A percentile compares a stretch with the other conserved stretches of the same genome.
Evolutionary conservation across 1,140 invertebrate species (phyloP).

Genomic region (Nasonia longicornis): DNA sequence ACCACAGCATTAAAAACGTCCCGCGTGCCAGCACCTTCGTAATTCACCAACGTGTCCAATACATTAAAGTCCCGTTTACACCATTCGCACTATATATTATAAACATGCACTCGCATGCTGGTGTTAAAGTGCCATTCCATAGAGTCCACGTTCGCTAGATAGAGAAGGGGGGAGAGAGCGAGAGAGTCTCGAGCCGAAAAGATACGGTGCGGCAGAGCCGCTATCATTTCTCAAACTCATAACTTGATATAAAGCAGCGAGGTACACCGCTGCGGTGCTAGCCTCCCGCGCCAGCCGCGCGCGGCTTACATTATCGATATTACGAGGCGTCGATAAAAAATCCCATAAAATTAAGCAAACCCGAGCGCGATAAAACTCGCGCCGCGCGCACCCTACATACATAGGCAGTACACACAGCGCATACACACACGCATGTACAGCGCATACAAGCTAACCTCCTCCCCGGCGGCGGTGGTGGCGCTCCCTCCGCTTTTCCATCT

Average conservation of each 20-base stretch:
- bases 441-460: not conserved
- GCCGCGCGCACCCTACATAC: conserved; percentile 6
- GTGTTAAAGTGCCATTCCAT: conserved; percentile 9
- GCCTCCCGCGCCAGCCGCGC: conserved; percentile 10
- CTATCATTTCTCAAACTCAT: conserved; percentile 67
- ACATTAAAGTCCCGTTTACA: not conserved
- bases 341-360: conserved; percentile 69
- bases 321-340: conserved; percentile 69
- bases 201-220: conserved; percentile 52
- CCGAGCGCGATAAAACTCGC: conserved; percentile 59
- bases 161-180: too few species aligned
- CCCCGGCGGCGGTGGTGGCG: too few species aligned
- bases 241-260: conserved; percentile 63
- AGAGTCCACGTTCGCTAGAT: not conserved
- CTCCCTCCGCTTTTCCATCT: conserved; percentile 2
- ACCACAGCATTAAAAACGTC: too few species aligned
- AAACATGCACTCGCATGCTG: not conserved
- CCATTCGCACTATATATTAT: not conserved
- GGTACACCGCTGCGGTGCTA: conserved; percentile 22
- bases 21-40: too few species aligned
- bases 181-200: conserved; percentile 46
- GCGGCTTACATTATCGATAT: conserved; percentile 68
- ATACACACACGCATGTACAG: not conserved
- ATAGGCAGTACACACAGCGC: too few species aligned
- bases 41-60: too few species aligned